Conservation (phyloP, 2,113 vertebrate species). For the Ammodytes dubius region DNA sequence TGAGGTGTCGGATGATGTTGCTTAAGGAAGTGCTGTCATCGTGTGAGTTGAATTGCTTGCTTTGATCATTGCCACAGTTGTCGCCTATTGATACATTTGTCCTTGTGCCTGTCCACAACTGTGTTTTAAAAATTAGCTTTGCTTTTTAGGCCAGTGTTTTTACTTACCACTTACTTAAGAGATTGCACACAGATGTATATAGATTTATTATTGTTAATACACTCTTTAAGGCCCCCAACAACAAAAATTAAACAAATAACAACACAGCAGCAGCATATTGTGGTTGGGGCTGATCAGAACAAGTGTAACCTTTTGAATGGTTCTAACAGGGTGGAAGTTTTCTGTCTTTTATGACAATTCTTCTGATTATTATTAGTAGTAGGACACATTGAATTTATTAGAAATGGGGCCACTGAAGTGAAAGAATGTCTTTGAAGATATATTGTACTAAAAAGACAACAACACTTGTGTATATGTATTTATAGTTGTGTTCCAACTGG, state of each 20-base stretch:
- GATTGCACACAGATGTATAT: conserved; percentile 68
- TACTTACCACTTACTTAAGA: conserved; percentile 30
- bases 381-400: conserved; percentile 61
- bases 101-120: conserved; percentile 59
- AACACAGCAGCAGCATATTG: not conserved
- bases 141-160: conserved; percentile 32
- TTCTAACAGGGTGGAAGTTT: conserved; percentile 52
- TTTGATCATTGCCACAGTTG: conserved; percentile 28
- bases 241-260: conserved; percentile 37
- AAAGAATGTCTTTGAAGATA: conserved; percentile 80
- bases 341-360: conserved; percentile 60
- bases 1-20: conserved; percentile 3
- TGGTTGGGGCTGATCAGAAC: conserved; percentile 20
- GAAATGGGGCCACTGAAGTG: conserved; percentile 72
- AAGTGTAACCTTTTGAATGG: conserved; percentile 49
- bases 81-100: conserved; percentile 31
- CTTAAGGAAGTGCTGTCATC: conserved; percentile 16
- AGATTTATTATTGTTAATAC: conserved; percentile 60
- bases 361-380: conserved; percentile 57
- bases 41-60: conserved; percentile 6
- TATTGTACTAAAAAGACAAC: conserved; percentile 73
- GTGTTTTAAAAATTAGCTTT: conserved; percentile 29
- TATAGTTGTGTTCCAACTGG: conserved; percentile 57
- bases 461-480: conserved; percentile 74
- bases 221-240: conserved; percentile 40